phyloP scores from a whole-genome alignment of 2,888 invertebrate species.

The Lasioglossum morio region DNA sequence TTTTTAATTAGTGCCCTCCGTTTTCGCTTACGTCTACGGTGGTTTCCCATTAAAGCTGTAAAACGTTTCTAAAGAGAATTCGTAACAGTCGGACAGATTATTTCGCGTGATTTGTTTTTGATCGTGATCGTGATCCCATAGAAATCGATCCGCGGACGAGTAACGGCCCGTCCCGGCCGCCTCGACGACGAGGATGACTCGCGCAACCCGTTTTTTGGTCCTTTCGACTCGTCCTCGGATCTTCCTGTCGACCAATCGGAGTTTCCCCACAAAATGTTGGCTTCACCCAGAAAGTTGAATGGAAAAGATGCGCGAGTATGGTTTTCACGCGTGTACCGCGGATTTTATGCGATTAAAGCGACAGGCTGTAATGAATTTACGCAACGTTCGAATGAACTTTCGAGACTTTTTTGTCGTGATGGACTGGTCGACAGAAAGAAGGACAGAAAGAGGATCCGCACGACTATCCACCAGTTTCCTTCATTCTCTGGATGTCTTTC shows the following conservation, averaged over 20 bases:
- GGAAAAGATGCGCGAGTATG: neutral
- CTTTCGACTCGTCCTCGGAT: neutral
- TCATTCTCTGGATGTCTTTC: neutral
- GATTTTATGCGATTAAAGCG: neutral
- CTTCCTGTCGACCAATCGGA: neutral
- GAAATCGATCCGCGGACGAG: conserved; percentile 1
- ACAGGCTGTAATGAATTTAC: neutral
- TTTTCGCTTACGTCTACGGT: conserved; percentile 65
- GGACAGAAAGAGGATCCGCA: neutral
- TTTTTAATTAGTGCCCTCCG: conserved; percentile 62
- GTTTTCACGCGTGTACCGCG: neutral
- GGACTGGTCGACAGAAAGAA: neutral
- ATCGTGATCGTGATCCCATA: conserved; percentile 26
- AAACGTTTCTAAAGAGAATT: conserved; percentile 59
- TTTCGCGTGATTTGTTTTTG: conserved; percentile 33
- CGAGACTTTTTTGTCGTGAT: neutral
- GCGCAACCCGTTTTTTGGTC: neutral
- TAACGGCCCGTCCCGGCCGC: neutral
- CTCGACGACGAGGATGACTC: neutral
- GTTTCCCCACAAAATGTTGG: neutral
- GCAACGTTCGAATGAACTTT: neutral
- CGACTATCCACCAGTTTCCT: neutral
- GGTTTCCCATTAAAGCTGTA: conserved; percentile 64
- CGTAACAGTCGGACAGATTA: conserved; percentile 59
- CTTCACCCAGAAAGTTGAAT: neutral